Evolutionary conservation across 2,888 invertebrate species (phyloP).

Genomic region (Protonemura montana): DNA sequence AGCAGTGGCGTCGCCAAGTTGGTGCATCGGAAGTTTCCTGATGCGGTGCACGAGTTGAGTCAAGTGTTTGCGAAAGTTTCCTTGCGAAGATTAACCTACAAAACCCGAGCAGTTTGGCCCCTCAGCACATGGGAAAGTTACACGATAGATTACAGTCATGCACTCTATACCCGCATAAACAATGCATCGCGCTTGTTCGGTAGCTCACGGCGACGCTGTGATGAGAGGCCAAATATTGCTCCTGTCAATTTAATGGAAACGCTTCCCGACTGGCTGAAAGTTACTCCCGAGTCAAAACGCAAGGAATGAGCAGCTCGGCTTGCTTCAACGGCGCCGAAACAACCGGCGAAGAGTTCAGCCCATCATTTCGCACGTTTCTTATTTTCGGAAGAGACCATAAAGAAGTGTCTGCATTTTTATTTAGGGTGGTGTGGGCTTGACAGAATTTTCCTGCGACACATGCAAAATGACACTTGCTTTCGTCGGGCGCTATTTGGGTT

Average conservation of each 20-base stretch:
- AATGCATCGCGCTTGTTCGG: neutral
- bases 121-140: conserved; percentile 9
- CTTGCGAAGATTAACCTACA: conserved; percentile 19
- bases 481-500: neutral
- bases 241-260: neutral
- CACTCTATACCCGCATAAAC: neutral
- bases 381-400: neutral
- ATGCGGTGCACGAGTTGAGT: conserved; percentile 23
- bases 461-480: conserved; percentile 25
- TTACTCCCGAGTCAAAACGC: no score
- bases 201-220: neutral
- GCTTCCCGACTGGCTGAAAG: no score
- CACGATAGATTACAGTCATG: conserved; percentile 16
- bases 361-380: neutral
- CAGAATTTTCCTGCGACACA: conserved; percentile 40
- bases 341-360: no score
- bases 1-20: neutral
- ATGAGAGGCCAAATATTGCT: neutral
- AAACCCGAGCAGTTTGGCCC: conserved; percentile 27
- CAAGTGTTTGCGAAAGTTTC: conserved; percentile 32
- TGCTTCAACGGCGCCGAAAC: no score
- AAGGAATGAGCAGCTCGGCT: no score
- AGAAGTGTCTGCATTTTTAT: neutral
- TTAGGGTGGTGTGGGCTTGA: neutral
- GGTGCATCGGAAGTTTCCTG: conserved; percentile 22